Evolutionary conservation across 2,797 vertebrate genomes (phyloP).

Genomic region (Myiotriccus ornatus): DNA sequence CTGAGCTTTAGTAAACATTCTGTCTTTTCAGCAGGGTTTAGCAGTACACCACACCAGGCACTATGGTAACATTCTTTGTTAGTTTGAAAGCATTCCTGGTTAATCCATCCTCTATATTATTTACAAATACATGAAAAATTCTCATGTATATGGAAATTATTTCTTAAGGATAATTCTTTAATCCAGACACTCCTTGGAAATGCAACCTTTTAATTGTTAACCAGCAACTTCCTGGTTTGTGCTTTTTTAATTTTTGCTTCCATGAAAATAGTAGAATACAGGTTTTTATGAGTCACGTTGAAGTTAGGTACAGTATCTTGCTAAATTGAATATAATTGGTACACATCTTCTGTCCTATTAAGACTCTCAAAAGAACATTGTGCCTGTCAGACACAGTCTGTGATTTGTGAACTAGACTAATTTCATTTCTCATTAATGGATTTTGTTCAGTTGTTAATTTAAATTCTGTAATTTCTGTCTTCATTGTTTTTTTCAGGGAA

Average conservation of each 20-base stretch:
- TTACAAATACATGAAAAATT: not conserved
- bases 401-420: not conserved
- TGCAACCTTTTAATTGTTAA: not conserved
- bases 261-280: not conserved
- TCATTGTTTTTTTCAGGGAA: not conserved
- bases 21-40: not conserved
- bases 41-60: not conserved
- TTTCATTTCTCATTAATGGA: not conserved
- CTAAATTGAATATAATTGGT: not conserved
- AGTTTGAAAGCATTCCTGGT: not conserved
- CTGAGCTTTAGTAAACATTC: not conserved
- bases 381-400: not conserved
- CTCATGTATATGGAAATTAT: not conserved
- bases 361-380: not conserved
- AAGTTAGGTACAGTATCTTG: not conserved
- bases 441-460: not conserved
- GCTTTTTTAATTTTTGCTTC: not conserved
- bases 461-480: not conserved
- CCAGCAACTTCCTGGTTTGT: rapidly evolving
- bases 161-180: not conserved
- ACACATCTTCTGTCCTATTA: not conserved
- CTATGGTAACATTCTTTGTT: not conserved
- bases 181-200: not conserved
- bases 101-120: not conserved
- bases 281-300: not conserved